Conservation (phyloP, 1,140 invertebrate species). For the Stegodyphus dumicola region DNA sequence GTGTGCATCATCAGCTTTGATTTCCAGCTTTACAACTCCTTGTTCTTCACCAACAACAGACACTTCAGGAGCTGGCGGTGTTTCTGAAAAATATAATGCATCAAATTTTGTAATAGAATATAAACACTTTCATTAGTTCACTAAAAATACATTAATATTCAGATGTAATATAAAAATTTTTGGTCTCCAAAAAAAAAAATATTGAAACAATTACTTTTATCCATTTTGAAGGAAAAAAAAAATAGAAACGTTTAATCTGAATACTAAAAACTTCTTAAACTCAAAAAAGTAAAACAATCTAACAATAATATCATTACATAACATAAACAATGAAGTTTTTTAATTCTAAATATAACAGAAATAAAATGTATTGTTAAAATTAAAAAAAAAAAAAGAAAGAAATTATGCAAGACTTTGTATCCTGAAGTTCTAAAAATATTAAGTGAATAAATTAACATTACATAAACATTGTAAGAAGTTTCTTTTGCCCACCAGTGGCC, state of each 20-base stretch:
- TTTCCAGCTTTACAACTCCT: slow-evolving; percentile 12
- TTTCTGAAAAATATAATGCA: slow-evolving; percentile 7
- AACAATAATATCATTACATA: too few relatives aligned
- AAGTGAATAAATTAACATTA: background rate
- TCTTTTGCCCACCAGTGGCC: background rate
- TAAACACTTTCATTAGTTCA: background rate
- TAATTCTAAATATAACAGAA: too few relatives aligned
- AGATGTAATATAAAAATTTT: background rate
- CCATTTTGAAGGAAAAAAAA: too few relatives aligned
- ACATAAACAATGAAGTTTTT: too few relatives aligned
- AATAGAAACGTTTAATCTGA: too few relatives aligned
- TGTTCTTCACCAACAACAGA: slow-evolving; percentile 21
- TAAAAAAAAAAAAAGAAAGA: too few relatives aligned
- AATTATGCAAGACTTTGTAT: too few relatives aligned
- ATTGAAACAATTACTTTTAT: too few relatives aligned
- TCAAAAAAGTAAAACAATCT: too few relatives aligned
- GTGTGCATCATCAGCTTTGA: background rate
- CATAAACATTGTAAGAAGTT: background rate
- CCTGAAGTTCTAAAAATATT: too few relatives aligned
- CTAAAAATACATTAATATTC: background rate
- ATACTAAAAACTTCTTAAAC: too few relatives aligned
- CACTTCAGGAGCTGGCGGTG: slow-evolving; percentile 9
- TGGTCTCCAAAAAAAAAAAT: background rate
- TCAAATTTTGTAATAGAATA: background rate
- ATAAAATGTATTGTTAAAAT: too few relatives aligned